phyloP scores from a whole-genome alignment of 2,797 vertebrate genomes.

The Tachyglossus aculeatus region DNA sequence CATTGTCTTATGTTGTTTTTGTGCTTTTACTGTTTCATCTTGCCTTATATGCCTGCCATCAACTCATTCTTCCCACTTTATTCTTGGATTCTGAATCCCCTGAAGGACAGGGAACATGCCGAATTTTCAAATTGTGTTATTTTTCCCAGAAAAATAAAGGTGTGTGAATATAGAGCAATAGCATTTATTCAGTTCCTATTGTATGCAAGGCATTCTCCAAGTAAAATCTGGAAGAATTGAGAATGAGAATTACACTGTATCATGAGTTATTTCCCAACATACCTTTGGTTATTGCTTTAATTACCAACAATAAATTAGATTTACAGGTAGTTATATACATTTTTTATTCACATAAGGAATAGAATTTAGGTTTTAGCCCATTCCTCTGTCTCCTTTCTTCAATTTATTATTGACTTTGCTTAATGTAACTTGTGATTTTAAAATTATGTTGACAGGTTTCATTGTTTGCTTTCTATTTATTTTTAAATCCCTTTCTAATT shows the following conservation, averaged over 20 bases:
- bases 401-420: conserved; percentile 3
- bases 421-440: not conserved
- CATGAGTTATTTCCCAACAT: not conserved
- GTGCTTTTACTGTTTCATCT: too few species aligned
- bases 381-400: not conserved
- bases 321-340: not conserved
- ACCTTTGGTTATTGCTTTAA: not conserved
- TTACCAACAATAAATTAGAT: not conserved
- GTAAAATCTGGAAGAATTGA: too few species aligned
- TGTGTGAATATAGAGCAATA: too few species aligned
- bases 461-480: not conserved
- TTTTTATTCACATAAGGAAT: conserved; percentile 3
- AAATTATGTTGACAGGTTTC: not conserved
- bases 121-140: too few species aligned
- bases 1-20: too few species aligned
- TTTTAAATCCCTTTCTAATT: not conserved
- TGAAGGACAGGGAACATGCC: too few species aligned
- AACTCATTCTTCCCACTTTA: too few species aligned
- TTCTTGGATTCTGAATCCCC: too few species aligned
- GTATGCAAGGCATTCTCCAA: too few species aligned
- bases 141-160: too few species aligned
- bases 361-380: not conserved
- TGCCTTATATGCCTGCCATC: too few species aligned
- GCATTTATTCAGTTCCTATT: too few species aligned
- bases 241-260: not conserved